Conservation (phyloP, 2,888 invertebrate species). For the Lasioglossum villosulum region DNA sequence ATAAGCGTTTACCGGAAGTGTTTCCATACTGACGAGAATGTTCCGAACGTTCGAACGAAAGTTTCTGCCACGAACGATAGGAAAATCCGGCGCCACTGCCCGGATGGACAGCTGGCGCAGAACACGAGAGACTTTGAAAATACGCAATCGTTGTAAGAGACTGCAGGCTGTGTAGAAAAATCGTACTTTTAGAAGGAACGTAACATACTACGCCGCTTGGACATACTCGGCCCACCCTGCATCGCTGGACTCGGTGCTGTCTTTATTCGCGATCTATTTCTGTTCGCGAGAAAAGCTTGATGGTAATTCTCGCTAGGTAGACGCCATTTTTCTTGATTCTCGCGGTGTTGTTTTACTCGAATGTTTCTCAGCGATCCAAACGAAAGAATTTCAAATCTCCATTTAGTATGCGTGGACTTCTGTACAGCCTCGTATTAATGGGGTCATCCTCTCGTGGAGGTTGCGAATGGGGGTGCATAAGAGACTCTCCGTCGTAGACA, state of each 20-base stretch:
- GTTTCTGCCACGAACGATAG: constrained; percentile 45
- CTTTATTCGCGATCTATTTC: not conserved
- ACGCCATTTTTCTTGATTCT: not conserved
- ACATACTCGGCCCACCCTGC: constrained; percentile 7
- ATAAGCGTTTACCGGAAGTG: not conserved
- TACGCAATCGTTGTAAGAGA: constrained; percentile 36
- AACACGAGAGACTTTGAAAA: constrained; percentile 47
- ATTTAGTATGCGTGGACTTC: not conserved
- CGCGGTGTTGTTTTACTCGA: not conserved
- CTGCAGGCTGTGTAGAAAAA: constrained; percentile 47
- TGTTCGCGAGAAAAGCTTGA: not conserved
- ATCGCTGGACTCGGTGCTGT: not conserved
- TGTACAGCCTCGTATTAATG: not conserved
- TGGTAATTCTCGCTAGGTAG: not conserved
- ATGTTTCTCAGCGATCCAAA: not conserved
- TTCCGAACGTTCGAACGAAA: not conserved
- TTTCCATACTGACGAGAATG: not conserved
- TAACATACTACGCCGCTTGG: constrained; percentile 16
- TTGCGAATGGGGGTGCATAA: not conserved
- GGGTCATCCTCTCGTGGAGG: too few relatives aligned
- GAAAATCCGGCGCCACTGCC: constrained; percentile 7
- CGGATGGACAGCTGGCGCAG: constrained; percentile 29
- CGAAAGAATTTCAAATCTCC: not conserved
- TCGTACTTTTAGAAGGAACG: constrained; percentile 55
- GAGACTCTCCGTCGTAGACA: not conserved